A percentile compares a stretch with the other conserved stretches of the same genome.
phyloP scores from a whole-genome alignment of 2,113 vertebrate species.

The Dromaius novaehollandiae region DNA sequence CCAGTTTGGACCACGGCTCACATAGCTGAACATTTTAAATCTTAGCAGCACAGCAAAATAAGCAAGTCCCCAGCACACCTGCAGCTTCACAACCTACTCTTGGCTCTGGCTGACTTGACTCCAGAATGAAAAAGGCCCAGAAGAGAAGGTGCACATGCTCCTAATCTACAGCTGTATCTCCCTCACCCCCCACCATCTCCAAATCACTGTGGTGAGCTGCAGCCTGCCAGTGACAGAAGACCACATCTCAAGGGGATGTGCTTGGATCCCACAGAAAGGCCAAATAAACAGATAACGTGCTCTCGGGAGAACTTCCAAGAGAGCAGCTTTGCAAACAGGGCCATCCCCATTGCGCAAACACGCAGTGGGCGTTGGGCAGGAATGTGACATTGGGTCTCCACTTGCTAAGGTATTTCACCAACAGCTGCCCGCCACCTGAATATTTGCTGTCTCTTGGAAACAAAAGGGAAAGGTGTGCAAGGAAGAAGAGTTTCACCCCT shows the following conservation, averaged over 20 bases:
- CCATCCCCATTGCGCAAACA: not conserved
- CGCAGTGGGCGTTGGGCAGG: not conserved
- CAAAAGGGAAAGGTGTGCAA: not conserved
- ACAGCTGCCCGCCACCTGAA: not conserved
- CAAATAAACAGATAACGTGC: not conserved
- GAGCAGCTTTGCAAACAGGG: not conserved
- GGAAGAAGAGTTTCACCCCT: not conserved
- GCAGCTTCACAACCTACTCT: not conserved
- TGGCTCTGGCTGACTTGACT: not conserved
- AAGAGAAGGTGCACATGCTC: not conserved
- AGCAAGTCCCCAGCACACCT: not conserved
- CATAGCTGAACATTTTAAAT: not conserved
- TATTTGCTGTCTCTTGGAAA: slow-evolving; percentile 22
- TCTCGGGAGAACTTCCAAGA: not conserved
- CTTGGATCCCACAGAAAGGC: not conserved
- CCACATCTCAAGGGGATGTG: not conserved
- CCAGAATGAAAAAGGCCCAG: not conserved
- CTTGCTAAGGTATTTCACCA: not conserved
- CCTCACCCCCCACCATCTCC: not conserved
- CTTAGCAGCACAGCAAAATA: not conserved
- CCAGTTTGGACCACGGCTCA: no score
- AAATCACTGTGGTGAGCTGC: not conserved
- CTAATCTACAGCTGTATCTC: no score
- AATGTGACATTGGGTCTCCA: fast-evolving
- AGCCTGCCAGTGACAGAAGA: not conserved